These are phyloP conservation scores for Forbesichthys agassizii DNA, from an alignment of 2,113 vertebrate genomes.

Conservation along the genomic window DNA sequence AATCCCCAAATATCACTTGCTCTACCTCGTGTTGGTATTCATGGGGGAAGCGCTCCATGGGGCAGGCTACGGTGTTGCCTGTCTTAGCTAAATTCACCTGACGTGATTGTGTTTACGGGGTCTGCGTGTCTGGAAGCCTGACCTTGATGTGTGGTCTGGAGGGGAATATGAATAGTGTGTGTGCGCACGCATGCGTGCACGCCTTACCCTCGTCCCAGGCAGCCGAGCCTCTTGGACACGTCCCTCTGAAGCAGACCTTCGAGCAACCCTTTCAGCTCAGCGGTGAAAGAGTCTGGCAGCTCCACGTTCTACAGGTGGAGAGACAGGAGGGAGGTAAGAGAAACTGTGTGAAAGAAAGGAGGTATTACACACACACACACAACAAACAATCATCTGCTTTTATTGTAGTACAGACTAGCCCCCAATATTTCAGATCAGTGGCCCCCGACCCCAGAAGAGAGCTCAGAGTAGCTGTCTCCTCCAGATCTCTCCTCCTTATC, in stretches of 20 bases:
- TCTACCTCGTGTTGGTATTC: background rate
- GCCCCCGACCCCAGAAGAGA: background rate
- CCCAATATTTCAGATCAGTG: conserved; percentile 1
- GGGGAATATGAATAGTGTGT: background rate
- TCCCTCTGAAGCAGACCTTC: conserved; percentile 92
- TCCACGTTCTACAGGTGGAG: conserved; percentile 84
- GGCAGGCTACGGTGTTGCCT: background rate
- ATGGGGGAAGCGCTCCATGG: background rate
- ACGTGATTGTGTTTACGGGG: conserved; percentile 10
- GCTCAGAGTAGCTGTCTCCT: conserved; percentile 3
- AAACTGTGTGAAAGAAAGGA: background rate
- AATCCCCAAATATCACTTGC: background rate
- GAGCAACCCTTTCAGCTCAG: conserved; percentile 89
- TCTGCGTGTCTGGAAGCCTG: conserved; percentile 3
- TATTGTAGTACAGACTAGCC: background rate
- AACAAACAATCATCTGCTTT: background rate
- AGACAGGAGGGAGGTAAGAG: background rate
- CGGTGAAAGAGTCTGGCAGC: conserved; percentile 91
- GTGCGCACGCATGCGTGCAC: conserved; percentile 2
- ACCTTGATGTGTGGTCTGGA: background rate
- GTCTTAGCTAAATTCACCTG: background rate
- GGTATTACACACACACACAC: background rate
- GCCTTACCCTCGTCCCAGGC: conserved; percentile 87
- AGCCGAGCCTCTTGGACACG: conserved; percentile 89
- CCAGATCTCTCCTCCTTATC: conserved; percentile 10